These are phyloP conservation scores for Taeniopygia guttata DNA, from an alignment of 2,797 vertebrate genomes.

Conservation along the genomic window DNA sequence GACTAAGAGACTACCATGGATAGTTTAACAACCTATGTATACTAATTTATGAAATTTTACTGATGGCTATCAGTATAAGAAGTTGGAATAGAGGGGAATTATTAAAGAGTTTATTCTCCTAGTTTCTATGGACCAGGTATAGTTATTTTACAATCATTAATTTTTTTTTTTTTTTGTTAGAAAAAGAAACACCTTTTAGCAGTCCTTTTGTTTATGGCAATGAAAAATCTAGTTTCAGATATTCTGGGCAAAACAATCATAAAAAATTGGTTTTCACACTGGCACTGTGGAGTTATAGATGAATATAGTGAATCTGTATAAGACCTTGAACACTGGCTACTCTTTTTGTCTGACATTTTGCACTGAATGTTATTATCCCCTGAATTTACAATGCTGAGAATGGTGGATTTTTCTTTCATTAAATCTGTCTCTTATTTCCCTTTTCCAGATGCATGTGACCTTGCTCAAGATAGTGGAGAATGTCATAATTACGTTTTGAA, in stretches of 20 bases:
- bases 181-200: neutral
- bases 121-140: neutral
- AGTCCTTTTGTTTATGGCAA: neutral
- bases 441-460: slow-evolving; percentile 73
- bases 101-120: neutral
- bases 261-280: neutral
- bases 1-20: neutral
- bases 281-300: neutral
- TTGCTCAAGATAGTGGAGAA: slow-evolving; percentile 69
- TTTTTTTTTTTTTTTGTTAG: neutral
- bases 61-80: neutral
- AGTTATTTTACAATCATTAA: neutral
- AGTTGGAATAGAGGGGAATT: neutral
- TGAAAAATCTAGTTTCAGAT: neutral
- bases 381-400: neutral
- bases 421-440: neutral
- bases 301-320: neutral
- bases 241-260: neutral
- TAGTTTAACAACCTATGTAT: neutral
- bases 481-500: slow-evolving; percentile 78
- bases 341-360: neutral
- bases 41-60: neutral
- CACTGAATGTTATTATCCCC: neutral
- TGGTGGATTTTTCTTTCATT: neutral
- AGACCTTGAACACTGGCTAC: neutral